phyloP scores from a whole-genome alignment of 2,113 vertebrate genomes.

The Budorcas taxicolor region DNA sequence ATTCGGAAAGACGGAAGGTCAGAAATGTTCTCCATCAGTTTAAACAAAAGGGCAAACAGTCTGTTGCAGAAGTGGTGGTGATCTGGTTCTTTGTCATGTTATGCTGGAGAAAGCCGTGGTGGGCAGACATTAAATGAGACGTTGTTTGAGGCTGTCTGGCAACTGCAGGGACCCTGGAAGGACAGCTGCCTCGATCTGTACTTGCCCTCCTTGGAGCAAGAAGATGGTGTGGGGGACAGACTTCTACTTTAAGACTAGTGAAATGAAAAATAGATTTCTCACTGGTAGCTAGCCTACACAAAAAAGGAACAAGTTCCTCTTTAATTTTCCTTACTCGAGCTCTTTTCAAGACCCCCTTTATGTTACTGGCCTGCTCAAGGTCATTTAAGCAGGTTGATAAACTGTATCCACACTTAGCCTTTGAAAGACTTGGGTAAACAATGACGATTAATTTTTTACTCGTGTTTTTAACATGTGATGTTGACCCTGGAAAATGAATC shows the following conservation, averaged over 20 bases:
- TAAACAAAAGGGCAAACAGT: background rate
- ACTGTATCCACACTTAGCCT: background rate
- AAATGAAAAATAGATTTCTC: background rate
- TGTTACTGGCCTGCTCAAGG: background rate
- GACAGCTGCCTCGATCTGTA: background rate
- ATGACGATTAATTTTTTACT: background rate
- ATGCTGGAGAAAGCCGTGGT: background rate
- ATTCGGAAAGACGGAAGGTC: background rate
- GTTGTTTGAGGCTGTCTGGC: background rate
- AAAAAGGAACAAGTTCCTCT: background rate
- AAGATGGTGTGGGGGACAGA: background rate
- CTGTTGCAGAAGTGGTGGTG: background rate
- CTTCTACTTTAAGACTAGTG: background rate
- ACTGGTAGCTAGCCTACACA: background rate
- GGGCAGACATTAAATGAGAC: background rate
- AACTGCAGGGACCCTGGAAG: background rate
- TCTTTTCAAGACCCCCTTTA: background rate
- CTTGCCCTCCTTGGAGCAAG: background rate
- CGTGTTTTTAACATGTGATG: background rate
- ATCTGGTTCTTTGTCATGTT: background rate
- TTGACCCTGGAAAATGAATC: background rate
- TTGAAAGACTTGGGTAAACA: background rate
- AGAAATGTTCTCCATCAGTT: background rate
- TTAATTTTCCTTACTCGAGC: background rate
- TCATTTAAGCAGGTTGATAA: background rate